Evolutionary conservation across 2,113 vertebrate genomes (phyloP), one percentile per base, ranked within the genome.

Genomic region (Strix aluco): DNA sequence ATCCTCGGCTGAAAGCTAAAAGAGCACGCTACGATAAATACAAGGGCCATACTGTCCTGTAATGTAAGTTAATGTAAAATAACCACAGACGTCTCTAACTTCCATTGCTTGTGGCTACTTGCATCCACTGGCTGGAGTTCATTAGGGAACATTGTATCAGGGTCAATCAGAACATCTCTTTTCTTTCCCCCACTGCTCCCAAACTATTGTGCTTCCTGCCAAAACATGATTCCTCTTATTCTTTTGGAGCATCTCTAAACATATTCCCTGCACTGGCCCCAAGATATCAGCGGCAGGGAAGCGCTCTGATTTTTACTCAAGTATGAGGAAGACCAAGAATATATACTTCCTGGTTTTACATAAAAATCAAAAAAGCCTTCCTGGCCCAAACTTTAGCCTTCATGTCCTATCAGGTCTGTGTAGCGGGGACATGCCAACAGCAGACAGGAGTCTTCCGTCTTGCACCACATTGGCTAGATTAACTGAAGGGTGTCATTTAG

Each of bases 1-100:
- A 86, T 34, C 59, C 70, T 94, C 81, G 80, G 78, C 54, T 95
- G 93, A 96, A 94, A 95, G 94, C 78, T 92, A 65, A 75, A 80
- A 9, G 83, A 84, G 67, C 67, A 29, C 14, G 32, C 46, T 75
- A 65, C 1, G 7, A 87, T 52, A 75, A 95, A 96, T 27, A 89
- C 47, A 79, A 79, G 49, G 52, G 49, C 89, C 78, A 72, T 66
- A 73, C 52, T 69, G 57, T 82, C 81, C 84, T 47, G 65, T 69
- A 91, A 92, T 65, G 77, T 46, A 79, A 91, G 66, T 72, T 92
- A 94, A 86, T 87, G 83, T 47, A 54, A 85, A 92, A 87, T 72
- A 96, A 93, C 92, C 92, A 87, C 94, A 96, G 70, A 63, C 3
- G 30, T 71, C 71, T 94, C 88, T 72, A 55, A 32, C 49, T 65